Evolutionary conservation across 37 sponge, comb jelly and placozoan species (phyloP).

Genomic region (Geodia barretti): DNA sequence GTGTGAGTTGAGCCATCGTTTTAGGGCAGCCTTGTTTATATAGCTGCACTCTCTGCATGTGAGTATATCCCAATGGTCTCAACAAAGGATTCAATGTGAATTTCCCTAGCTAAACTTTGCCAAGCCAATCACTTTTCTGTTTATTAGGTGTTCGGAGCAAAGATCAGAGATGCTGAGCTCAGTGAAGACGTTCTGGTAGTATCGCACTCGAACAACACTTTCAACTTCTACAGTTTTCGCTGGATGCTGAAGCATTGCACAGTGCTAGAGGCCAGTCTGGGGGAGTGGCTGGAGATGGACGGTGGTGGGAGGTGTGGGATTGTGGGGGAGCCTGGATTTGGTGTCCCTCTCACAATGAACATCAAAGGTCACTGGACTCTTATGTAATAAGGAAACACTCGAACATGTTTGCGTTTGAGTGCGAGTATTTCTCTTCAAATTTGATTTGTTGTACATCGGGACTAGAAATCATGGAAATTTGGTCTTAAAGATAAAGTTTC

Average conservation of each 20-base stretch:
- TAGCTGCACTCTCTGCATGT: too few species aligned
- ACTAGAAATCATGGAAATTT: too few species aligned
- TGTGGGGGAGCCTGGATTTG: slow-evolving; percentile 41
- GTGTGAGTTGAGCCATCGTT: slow-evolving; percentile 20
- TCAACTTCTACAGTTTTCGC: slow-evolving; percentile 39
- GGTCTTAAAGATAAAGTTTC: too few species aligned
- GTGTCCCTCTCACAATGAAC: slow-evolving; percentile 57
- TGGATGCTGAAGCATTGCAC: slow-evolving; percentile 49
- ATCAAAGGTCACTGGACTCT: slow-evolving; percentile 41
- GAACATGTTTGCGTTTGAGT: neutral
- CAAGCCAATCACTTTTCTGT: neutral
- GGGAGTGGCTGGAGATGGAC: slow-evolving; percentile 9
- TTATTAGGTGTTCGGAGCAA: slow-evolving; percentile 68
- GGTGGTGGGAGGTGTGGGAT: slow-evolving; percentile 3
- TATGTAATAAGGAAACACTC: neutral
- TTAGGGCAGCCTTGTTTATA: neutral
- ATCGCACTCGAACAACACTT: neutral
- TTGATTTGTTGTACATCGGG: too few species aligned
- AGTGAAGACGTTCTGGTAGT: slow-evolving; percentile 55
- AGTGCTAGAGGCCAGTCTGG: slow-evolving; percentile 19
- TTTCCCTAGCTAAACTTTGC: neutral
- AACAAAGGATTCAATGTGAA: too few species aligned
- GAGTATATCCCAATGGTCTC: too few species aligned
- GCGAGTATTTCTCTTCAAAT: neutral
- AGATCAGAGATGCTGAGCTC: slow-evolving; percentile 51